Base-by-base conservation (phyloP, 2,888 invertebrate species). In the Sipha maydis region DNA sequence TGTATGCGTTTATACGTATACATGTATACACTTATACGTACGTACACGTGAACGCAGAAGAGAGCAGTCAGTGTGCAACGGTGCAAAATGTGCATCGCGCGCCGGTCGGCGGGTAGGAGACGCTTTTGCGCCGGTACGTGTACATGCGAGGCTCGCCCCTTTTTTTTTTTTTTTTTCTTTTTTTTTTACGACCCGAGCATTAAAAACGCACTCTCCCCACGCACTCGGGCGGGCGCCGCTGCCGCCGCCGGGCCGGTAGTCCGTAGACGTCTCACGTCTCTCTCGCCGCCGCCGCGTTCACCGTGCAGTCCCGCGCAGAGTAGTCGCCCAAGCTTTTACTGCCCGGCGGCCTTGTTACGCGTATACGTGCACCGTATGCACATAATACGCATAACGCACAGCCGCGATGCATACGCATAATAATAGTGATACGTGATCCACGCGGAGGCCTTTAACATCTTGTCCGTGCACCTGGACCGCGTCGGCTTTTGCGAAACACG, bases 61-160 rank as follows among this genome's bases (percentile, higher is more conserved):
- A 34, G n/a, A n/a, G n/a, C 31, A 31, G 61, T 48, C 54, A 31
- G 84, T 84, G 84, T 84, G 84, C 84, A 83, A 83, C 73, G 75
- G 84, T 84, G 84, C 56, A 76, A 84, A 84, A 84, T 84, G 84
- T 76, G 84, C 84, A 84, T 84, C 56, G 69, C 56, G 69, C 19
- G 38, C 7, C 28, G 28, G 28, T 41, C 21, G 25, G 71, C 48
- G 67, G 80, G 80, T 80, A 38, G 77, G 76, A 76, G 8, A 84
- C 56, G 76, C 31, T 34, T 61, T 41, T 41, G 38, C 41, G 38
- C 84, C 31, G 38, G 76, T 21, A 38, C 67, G 31, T 38, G 21
- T 48, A 85, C 25, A 25, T 34, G 34, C 31, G 31, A 76, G 67
- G 54, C 69, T 76, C 34, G 71, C 78, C 77, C 25, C 41, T 54